Percentiles rank a stretch among this genome's conserved stretches.
These are phyloP conservation scores for Geococcyx californianus DNA, from an alignment of 2,113 vertebrate species.

Conservation along the genomic window DNA sequence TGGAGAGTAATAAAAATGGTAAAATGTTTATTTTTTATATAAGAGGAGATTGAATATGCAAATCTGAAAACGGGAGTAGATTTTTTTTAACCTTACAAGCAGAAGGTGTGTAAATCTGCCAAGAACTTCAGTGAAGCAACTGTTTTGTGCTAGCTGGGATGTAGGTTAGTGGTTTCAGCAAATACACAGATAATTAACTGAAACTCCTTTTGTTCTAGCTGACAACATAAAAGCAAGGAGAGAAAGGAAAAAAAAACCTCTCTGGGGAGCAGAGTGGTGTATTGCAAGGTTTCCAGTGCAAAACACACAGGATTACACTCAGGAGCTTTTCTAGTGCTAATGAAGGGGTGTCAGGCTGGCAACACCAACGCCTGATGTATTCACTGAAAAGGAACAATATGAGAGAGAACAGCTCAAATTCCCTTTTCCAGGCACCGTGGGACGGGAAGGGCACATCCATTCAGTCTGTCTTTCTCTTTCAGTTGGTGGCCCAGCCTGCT, in stretches of 20 bases:
- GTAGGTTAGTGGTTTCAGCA: constrained; percentile 53
- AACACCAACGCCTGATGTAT: neutral
- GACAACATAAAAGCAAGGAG: constrained; percentile 14
- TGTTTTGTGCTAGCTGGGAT: neutral
- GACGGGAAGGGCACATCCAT: neutral
- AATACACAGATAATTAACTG: constrained; percentile 42
- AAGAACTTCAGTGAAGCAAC: constrained; percentile 26
- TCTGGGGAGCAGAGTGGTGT: neutral
- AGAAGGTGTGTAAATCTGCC: constrained; percentile 48
- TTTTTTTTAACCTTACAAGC: neutral
- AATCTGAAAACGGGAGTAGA: neutral
- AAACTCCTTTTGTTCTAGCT: constrained; percentile 46
- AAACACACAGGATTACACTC: neutral
- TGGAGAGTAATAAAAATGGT: neutral
- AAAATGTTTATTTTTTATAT: neutral
- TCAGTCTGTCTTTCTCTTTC: neutral
- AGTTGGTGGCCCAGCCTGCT: neutral
- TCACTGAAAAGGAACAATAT: neutral
- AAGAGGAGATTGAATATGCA: neutral
- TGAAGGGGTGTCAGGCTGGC: neutral
- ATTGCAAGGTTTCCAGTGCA: neutral
- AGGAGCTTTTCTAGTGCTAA: neutral
- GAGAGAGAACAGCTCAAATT: neutral
- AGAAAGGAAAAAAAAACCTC: neutral
- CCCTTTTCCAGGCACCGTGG: neutral